Base-by-base conservation (phyloP, 2,113 vertebrate genomes). In the Marmota flaviventris region DNA sequence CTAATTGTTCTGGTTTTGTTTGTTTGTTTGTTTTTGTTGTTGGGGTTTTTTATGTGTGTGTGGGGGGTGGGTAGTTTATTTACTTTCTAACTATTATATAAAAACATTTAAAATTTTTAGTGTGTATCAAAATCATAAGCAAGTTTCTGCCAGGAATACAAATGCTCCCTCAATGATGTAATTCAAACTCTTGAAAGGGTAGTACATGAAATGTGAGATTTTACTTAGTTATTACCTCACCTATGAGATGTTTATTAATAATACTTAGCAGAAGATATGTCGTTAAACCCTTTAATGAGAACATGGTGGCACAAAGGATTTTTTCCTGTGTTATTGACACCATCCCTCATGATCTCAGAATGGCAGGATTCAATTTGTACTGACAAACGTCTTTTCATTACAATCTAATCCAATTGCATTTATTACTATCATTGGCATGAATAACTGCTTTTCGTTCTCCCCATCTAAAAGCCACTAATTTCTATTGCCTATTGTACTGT, bases 151-250 rank as follows among this genome's bases (percentile, higher is more conserved):
- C 85, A 82, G 85, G 91, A 93, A 72, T 51, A 17, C 8, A 65
- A 27, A 79, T 65, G 79, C 10, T 89, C 34, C 29, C 39, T 16
- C 16, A 67, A 45, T 20, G 6, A 73, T 77, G 0, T 89, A 84
- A 89, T 56, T 94, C 20, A 56, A 91, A 83, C 70, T 86, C 32
- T 65, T 69, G 34, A 81, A 96, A 58, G 13, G 48, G 29, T 81
- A 75, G 13, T 7, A 56, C 12, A 29, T 76, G 45, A 94, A 79
- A 67, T 72, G 17, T 69, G 67, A 96, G 69, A 53, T 32, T 32
- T 81, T 53, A 0, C 4, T 22, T 67, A 8, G 25, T 53, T 91
- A 65, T 53, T 93, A 88, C 67, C 20, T 78, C 13, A 58, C 51
- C 53, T 51, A 7, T 12, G 65, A 39, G 14, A 17, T 8, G 2